Conservation (phyloP, 2,113 vertebrate species). For the Nothocercus nigrocapillus region DNA sequence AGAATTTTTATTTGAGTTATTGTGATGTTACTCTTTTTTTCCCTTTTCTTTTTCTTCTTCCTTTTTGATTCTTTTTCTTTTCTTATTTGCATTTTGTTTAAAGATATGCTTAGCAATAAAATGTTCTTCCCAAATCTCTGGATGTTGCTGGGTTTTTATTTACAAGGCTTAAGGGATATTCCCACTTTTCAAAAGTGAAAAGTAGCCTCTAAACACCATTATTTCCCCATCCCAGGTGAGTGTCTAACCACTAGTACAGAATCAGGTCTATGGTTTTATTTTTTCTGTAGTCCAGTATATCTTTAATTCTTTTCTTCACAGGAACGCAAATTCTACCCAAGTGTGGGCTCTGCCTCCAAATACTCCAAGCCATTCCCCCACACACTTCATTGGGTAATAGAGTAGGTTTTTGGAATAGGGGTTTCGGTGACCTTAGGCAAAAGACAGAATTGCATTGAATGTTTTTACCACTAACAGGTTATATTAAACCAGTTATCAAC, state of each 20-base stretch:
- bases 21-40: conserved; percentile 84
- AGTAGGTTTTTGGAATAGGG: neutral
- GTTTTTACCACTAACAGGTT: neutral
- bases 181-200: neutral
- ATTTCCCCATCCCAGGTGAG: neutral
- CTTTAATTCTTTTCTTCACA: neutral
- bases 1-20: conserved; percentile 84
- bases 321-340: neutral
- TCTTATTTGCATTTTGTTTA: conserved; percentile 88
- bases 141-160: conserved; percentile 74
- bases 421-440: neutral
- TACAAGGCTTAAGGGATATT: conserved; percentile 23
- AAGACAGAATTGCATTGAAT: neutral
- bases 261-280: neutral
- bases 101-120: conserved; percentile 98
- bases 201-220: neutral
- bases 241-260: neutral
- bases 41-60: conserved; percentile 55
- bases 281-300: neutral
- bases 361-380: neutral
- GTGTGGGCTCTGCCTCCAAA: neutral
- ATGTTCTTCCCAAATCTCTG: conserved; percentile 91
- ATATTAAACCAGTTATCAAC: neutral
- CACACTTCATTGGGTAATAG: neutral
- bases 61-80: conserved; percentile 75